A percentile compares a stretch with the other conserved stretches of the same genome.
These are phyloP conservation scores for Dasysyrphus albostriatus DNA, from an alignment of 2,888 invertebrate genomes.

Conservation along the genomic window DNA sequence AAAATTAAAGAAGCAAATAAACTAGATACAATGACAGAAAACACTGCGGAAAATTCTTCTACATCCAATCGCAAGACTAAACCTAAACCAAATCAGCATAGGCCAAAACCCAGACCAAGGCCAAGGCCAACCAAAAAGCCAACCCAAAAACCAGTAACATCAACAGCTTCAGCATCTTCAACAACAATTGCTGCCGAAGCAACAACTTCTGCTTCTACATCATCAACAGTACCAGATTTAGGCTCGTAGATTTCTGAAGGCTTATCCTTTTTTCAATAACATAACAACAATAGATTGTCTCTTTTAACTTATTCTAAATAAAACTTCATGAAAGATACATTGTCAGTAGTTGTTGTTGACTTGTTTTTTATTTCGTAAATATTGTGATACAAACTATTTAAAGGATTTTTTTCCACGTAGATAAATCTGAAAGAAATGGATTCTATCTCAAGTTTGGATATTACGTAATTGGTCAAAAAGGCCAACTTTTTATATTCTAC, in stretches of 20 bases:
- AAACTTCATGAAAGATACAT: neutral
- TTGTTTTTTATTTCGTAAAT: too few relatives aligned
- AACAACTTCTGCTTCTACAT: neutral
- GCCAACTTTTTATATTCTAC: too few relatives aligned
- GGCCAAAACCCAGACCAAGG: neutral
- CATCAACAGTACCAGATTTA: neutral
- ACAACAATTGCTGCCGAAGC: neutral
- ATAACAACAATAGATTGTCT: too few relatives aligned
- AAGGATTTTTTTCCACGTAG: too few relatives aligned
- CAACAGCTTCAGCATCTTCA: neutral
- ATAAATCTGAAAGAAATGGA: too few relatives aligned
- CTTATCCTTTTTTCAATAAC: neutral
- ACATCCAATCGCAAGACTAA: neutral
- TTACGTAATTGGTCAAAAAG: too few relatives aligned
- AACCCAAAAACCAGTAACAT: neutral
- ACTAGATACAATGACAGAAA: neutral
- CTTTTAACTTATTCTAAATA: neutral
- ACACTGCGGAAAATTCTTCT: neutral
- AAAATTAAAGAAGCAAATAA: neutral
- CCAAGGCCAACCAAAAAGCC: slow-evolving; percentile 26
- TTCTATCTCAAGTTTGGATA: too few relatives aligned
- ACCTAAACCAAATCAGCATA: neutral
- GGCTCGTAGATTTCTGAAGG: neutral
- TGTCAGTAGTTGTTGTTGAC: neutral
- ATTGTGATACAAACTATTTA: too few relatives aligned